A percentile compares a stretch with the other conserved stretches of the same genome.
These are phyloP conservation scores for Tridacna crocea DNA, from an alignment of 2,888 invertebrate genomes.

Conservation along the genomic window DNA sequence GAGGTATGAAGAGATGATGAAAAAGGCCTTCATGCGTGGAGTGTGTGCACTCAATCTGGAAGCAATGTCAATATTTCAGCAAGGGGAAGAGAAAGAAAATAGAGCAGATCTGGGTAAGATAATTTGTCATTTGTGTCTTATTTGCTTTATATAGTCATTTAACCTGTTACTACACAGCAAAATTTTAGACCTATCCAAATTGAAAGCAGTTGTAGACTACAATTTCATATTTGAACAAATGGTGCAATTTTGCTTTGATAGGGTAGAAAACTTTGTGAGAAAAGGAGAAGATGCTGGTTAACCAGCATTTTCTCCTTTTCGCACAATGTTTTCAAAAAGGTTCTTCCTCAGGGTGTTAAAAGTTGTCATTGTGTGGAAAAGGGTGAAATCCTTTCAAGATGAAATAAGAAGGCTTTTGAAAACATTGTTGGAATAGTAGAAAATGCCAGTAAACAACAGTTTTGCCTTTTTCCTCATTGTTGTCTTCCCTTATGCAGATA, in stretches of 20 bases:
- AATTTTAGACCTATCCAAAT: too few species aligned
- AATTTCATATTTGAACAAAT: too few species aligned
- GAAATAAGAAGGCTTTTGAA: too few species aligned
- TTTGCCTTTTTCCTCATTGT: not conserved
- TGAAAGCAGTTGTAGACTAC: not conserved
- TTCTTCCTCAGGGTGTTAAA: too few species aligned
- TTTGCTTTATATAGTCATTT: too few species aligned
- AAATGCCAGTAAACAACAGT: not conserved
- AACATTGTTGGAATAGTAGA: not conserved
- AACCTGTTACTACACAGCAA: too few species aligned
- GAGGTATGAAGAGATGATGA: slow-evolving; percentile 82
- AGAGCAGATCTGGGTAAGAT: slow-evolving; percentile 25
- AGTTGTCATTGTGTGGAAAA: too few species aligned
- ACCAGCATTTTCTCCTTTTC: not conserved
- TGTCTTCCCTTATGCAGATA: too few species aligned
- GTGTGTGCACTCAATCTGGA: slow-evolving; percentile 84
- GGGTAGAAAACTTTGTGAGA: not conserved
- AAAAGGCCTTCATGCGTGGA: slow-evolving; percentile 84
- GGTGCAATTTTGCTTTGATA: too few species aligned
- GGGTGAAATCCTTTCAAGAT: too few species aligned
- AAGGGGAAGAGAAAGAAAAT: slow-evolving; percentile 66
- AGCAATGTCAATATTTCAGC: slow-evolving; percentile 83
- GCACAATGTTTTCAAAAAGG: too few species aligned
- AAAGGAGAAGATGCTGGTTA: not conserved
- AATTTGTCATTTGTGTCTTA: not conserved